A percentile compares a stretch with the other conserved stretches of the same genome.
phyloP scores from a whole-genome alignment of 2,113 vertebrate genomes.

The Phylloscopus trochilus region DNA sequence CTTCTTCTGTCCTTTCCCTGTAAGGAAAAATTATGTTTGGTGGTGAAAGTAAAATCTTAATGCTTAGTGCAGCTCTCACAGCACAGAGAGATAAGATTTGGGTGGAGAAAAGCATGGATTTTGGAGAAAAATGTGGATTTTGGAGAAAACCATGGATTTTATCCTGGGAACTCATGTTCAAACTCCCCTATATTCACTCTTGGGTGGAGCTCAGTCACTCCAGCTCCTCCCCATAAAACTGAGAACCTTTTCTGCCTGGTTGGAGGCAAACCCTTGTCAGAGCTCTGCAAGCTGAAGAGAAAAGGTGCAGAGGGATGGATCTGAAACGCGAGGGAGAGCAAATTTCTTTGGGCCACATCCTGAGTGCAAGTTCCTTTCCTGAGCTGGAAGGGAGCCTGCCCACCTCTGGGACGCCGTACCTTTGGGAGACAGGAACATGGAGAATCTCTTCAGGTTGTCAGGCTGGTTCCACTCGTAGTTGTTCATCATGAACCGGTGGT shows the following conservation, averaged over 20 bases:
- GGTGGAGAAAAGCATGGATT: neutral
- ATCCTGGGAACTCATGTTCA: neutral
- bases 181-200: neutral
- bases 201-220: neutral
- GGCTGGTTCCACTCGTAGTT: constrained; percentile 75
- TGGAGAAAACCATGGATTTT: neutral
- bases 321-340: neutral
- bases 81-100: neutral
- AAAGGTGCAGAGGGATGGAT: neutral
- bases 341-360: neutral
- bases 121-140: neutral
- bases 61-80: neutral
- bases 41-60: neutral
- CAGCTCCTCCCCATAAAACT: neutral
- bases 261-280: neutral
- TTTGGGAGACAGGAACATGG: constrained; percentile 79
- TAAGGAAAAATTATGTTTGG: neutral
- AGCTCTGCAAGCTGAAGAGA: neutral
- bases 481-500: constrained; percentile 76
- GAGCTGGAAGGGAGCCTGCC: neutral
- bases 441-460: constrained; percentile 76
- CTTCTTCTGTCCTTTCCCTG: neutral
- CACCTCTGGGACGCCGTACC: constrained; percentile 34
- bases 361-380: neutral
- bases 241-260: neutral